Base-by-base conservation (phyloP, 2,113 vertebrate genomes). In the Myotis davidii region DNA sequence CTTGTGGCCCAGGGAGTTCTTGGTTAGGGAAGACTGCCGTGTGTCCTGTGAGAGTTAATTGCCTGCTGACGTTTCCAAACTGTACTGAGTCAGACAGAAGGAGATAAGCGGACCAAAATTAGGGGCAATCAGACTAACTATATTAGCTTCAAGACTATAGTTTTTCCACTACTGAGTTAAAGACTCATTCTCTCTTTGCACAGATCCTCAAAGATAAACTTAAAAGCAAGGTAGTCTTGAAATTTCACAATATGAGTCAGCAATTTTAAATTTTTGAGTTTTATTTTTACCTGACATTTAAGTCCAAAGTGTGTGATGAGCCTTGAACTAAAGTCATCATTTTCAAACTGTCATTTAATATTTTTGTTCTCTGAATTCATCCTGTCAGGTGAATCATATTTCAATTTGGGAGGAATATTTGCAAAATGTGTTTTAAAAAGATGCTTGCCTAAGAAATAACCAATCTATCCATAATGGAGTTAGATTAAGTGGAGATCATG, bases 241-340 rank as follows among this genome's bases (percentile, higher is more conserved):
- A 82, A 84, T 85, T 82, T 94, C 8, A 25, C 20, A 42, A 48
- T 67, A 81, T 76, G 52, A 81, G 2, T 74, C 21, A 73, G 2
- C 17, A 87, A 64, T 94, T 93, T 92, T 74, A 82, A 82, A 20
- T 83, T 59, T 29, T 85, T 90, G 14, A 82, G 25, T 91, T 96
- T 95, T 9, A 73, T 74, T 96, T 94, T 94, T 94, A 88, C n/a
- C 67, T 88, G 72, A 76, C 18, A 88, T 48, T 88, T 21, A 94
- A 91, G 73, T 65, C 52, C 70, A 67, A 94, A 16, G 27, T 95
- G 5, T 89, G 7, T 78, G 45, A 72, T 20, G 37, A 94, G 29
- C 34, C 34, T 93, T 78, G 34, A 86, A 89, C 21, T 89, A 65
- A 79, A 85, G 65, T 27, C 21, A 81, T 64, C 20, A 88, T 70